Evolutionary conservation across 2,797 vertebrate species (phyloP), one percentile per base, ranked within the genome.

Genomic region (Gymnocypris eckloni): DNA sequence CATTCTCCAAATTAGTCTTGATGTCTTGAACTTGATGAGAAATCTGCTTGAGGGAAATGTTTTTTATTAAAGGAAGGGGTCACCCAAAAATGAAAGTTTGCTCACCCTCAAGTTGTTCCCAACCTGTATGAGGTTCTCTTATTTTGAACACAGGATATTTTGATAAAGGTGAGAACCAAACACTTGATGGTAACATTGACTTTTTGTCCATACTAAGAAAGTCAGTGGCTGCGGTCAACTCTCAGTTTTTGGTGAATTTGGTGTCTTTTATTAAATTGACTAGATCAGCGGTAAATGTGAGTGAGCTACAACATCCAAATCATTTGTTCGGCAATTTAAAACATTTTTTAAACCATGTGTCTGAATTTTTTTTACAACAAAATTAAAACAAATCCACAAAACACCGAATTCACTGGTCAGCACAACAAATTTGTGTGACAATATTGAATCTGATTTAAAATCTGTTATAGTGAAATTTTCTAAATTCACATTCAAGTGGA

Each of bases 251-350:
- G 59, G 59, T 25, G 59, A 61, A 61, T 61, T 33, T 33, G 33
- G 33, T 25, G n/a, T 61, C 56, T 61, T 28, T 28, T 11, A 12
- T 61, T n/a, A n/a, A 61, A 61, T 12, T 61, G n/a, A 25, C 59
- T 61, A 25, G 1, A 52, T 18, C 72, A 13, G 43, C 5, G 12
- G 22, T 45, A 45, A 45, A 45, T 71, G 11, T n/a, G 20, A 83
- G 82, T 82, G 64, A 84, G 85, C 83, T 76, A 39, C 64, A 70
- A 50, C 84, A 75, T 54, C n/a, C 12, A 78, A 89, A 81, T 48
- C 2, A 6, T 81, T 50, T 16, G 50, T 50, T 50, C 1, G 15
- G 50, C 15, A 1, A 45, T 3, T 5, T 18, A 28, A 28, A 28
- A 28, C 25, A 28, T 20, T 7, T 8, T 20, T 56, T 20, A 50